Conservation (phyloP, 2,888 invertebrate genomes). For the Glaucopsyche alexis region DNA sequence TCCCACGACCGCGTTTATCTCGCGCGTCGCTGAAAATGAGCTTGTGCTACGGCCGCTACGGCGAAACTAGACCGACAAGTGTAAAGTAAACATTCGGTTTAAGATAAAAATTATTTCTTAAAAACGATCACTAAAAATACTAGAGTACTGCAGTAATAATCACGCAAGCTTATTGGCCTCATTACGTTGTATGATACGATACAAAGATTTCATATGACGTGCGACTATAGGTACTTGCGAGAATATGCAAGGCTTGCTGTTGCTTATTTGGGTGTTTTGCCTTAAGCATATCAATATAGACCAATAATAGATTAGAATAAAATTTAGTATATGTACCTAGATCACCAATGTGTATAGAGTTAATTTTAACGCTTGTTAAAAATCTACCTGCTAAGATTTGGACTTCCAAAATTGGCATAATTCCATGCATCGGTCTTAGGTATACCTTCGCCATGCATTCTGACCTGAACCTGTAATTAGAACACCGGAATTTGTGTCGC, state of each 20-base stretch:
- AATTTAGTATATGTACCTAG: too few species aligned
- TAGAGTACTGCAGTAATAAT: not conserved
- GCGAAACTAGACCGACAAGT: slow-evolving; percentile 41
- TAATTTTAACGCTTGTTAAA: too few species aligned
- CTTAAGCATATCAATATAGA: too few species aligned
- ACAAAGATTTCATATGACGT: not conserved
- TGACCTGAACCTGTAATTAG: not conserved
- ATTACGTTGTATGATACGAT: slow-evolving; percentile 16
- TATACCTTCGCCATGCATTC: not conserved
- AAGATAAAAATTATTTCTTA: slow-evolving; percentile 41
- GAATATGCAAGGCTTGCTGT: too few species aligned
- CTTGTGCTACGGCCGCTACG: slow-evolving; percentile 43
- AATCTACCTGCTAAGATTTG: too few species aligned
- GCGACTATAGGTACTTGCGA: not conserved
- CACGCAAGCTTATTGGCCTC: not conserved
- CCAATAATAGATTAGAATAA: too few species aligned
- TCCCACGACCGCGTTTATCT: slow-evolving; percentile 32
- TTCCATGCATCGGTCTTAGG: not conserved
- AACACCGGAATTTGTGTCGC: not conserved
- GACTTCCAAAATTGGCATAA: not conserved
- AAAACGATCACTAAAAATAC: slow-evolving; percentile 36
- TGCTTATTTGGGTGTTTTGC: too few species aligned
- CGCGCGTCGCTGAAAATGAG: slow-evolving; percentile 39
- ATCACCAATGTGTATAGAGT: too few species aligned
- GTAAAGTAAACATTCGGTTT: slow-evolving; percentile 41